These are phyloP conservation scores for Semnopithecus entellus DNA, from an alignment of 2,113 vertebrate species.

Conservation along the genomic window DNA sequence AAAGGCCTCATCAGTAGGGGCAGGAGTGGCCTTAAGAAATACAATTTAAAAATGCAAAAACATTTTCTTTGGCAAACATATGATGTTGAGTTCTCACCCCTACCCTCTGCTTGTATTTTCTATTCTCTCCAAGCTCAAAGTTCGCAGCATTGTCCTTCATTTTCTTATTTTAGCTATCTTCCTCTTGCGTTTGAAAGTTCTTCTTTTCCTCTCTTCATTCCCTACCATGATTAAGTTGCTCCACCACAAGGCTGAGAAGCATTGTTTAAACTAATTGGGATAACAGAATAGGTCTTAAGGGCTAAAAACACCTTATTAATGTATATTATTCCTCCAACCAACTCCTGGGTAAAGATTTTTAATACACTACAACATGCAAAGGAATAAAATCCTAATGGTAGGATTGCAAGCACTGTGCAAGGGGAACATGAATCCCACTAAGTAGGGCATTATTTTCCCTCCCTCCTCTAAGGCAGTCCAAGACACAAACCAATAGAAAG, in stretches of 20 bases:
- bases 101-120: background rate
- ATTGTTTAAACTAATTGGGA: background rate
- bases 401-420: background rate
- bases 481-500: background rate
- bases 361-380: background rate
- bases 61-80: background rate
- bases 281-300: background rate
- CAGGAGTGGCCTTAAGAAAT: background rate
- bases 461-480: background rate
- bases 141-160: fast-evolving
- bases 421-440: background rate
- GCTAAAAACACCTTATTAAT: background rate
- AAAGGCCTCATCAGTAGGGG: background rate
- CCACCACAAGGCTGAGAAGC: background rate
- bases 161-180: background rate
- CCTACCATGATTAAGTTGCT: background rate
- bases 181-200: background rate
- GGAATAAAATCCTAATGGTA: background rate
- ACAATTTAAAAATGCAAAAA: background rate
- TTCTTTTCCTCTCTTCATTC: background rate
- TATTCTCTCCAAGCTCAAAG: background rate
- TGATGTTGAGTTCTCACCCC: background rate
- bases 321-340: background rate
- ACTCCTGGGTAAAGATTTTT: background rate
- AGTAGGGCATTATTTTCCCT: background rate